A percentile compares a stretch with the other conserved stretches of the same genome.
These are phyloP conservation scores for Eristalis tenax DNA, from an alignment of 2,888 invertebrate genomes.

Conservation along the genomic window DNA sequence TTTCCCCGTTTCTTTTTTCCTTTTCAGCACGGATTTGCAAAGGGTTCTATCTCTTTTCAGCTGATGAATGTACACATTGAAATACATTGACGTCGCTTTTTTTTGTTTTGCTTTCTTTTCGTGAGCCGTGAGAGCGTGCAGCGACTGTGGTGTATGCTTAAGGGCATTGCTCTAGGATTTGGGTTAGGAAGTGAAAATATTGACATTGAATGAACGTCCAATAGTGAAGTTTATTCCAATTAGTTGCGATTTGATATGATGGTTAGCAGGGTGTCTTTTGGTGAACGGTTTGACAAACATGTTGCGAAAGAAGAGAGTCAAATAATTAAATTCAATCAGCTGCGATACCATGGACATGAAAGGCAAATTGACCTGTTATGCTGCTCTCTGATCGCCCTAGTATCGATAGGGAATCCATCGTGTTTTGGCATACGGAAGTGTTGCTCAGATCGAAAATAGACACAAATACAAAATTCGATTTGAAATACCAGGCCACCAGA, in stretches of 20 bases:
- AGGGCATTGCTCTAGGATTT: conserved; percentile 61
- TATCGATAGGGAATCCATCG: too few species aligned
- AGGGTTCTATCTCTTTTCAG: background rate
- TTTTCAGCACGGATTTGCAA: conserved; percentile 34
- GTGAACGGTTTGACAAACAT: background rate
- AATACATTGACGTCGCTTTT: conserved; percentile 14
- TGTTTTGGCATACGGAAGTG: too few species aligned
- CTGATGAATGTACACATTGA: conserved; percentile 33
- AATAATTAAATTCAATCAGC: too few species aligned
- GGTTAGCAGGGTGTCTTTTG: background rate
- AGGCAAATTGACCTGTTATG: too few species aligned
- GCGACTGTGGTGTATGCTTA: conserved; percentile 23
- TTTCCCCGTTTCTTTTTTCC: conserved; percentile 29
- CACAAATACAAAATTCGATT: too few species aligned
- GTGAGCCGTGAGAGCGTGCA: background rate
- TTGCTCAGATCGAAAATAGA: too few species aligned
- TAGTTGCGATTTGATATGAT: conserved; percentile 9
- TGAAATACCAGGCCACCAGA: too few species aligned
- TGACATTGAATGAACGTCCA: conserved; percentile 40
- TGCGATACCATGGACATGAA: too few species aligned
- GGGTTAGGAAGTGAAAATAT: conserved; percentile 55
- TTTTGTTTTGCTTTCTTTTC: background rate
- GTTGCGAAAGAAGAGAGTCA: too few species aligned
- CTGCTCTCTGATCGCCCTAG: too few species aligned
- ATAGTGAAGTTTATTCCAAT: conserved; percentile 14